Evolutionary conservation across 2,888 invertebrate genomes (phyloP), one percentile per base, ranked within the genome.

Genomic region (Cheilosia impressa): DNA sequence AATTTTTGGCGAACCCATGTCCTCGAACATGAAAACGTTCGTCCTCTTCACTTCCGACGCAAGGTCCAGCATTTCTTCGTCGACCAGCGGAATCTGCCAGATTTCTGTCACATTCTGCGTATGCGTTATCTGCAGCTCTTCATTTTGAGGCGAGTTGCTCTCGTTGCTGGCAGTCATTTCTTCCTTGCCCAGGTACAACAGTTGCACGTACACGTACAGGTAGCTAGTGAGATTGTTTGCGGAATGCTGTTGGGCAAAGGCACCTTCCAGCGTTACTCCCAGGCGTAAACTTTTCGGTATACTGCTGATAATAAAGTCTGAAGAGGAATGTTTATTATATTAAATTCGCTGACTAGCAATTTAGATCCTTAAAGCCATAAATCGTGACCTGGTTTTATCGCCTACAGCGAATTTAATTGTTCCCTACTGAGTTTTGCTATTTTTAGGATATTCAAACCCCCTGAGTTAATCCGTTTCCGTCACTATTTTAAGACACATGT

Each of bases 241-340:
- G 87, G 93, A 93, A 84, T 93, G 93, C 43, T 93, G 91, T 6
- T 94, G 93, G 15, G 95, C 90, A 71, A 95, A 93, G 0, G 95
- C 93, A 53, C 95, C 95, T 88, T 93, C 93, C n/a, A 95, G 88
- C 1, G 91, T 92, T 0, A 95, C 89, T 9, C 93, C 92, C 34
- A 95, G 90, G 78, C 93, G 93, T 76, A 92, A 90, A 65, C 92
- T 91, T 10, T 89, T 89, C 13, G 93, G 90, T 9, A 89, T 89
- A 71, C 85, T 87, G 43, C 87, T 79, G 22, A 92, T 89, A 52
- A 90, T 89, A 88, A 91, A 92, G 38, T 90, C 92, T 91, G 63
- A 0, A 77, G 83, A 6, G 19, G 9, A n/a, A 19, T 3, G n/a
- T 41, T 0, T 9, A 4, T 50, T 43, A n/a, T 45, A 4, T 6